Evolutionary conservation across 1,140 invertebrate genomes (phyloP).

Genomic region (Caenorhabditis remanei): DNA sequence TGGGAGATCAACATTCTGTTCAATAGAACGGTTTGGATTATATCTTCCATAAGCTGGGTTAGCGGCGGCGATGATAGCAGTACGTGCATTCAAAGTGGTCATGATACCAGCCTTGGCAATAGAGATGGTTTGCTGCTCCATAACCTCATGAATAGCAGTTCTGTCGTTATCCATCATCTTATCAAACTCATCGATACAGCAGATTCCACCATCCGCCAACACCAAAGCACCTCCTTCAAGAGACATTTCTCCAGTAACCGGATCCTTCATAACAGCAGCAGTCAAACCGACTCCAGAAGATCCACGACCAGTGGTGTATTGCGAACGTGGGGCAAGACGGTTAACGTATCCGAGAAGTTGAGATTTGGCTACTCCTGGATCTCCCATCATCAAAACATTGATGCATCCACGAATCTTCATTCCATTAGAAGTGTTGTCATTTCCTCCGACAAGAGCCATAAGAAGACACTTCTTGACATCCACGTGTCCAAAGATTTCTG

Average conservation of each 20-base stretch:
- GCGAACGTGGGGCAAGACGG: slow-evolving; percentile 89
- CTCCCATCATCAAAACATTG: slow-evolving; percentile 98
- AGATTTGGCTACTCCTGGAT: slow-evolving; percentile 98
- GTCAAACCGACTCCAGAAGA: slow-evolving; percentile 89
- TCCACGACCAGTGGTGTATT: slow-evolving; percentile 96
- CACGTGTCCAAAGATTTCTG: slow-evolving; percentile 96
- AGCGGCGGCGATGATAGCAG: slow-evolving; percentile 96
- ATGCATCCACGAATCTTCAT: slow-evolving; percentile 89
- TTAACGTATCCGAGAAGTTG: slow-evolving; percentile 95
- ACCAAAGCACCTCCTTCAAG: slow-evolving; percentile 98
- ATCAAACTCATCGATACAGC: slow-evolving; percentile 99
- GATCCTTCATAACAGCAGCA: slow-evolving; percentile 97
- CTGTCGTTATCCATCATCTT: slow-evolving; percentile 97
- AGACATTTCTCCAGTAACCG: slow-evolving; percentile 95
- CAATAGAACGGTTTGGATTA: slow-evolving; percentile 92
- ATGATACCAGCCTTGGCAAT: slow-evolving; percentile 99
- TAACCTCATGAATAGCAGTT: slow-evolving; percentile 96
- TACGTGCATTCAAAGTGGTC: slow-evolving; percentile 94
- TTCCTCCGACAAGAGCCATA: slow-evolving; percentile 92
- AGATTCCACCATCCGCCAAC: slow-evolving; percentile 94
- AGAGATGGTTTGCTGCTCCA: slow-evolving; percentile 99
- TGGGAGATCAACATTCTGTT: slow-evolving; percentile 97
- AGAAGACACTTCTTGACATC: slow-evolving; percentile 98
- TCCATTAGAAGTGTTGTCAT: slow-evolving; percentile 87
- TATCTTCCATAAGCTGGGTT: slow-evolving; percentile 98